These are phyloP conservation scores for Cervus canadensis DNA, from an alignment of 2,113 vertebrate genomes.

Conservation along the genomic window DNA sequence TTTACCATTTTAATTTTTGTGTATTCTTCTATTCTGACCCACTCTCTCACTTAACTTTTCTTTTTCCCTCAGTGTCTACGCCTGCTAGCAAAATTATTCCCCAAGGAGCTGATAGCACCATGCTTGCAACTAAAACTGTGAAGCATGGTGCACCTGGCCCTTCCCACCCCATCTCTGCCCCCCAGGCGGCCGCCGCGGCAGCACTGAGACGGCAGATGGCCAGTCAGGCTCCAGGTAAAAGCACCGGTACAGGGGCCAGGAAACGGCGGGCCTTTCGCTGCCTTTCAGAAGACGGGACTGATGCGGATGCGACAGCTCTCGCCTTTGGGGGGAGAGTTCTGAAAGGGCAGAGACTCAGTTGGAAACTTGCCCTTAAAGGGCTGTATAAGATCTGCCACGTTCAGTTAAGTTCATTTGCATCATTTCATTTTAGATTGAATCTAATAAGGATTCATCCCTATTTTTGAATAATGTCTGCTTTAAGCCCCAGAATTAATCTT, in stretches of 20 bases:
- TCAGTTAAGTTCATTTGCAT: neutral
- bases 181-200: conserved; percentile 91
- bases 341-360: neutral
- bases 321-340: neutral
- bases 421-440: neutral
- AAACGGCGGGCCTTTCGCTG: neutral
- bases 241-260: accelerated
- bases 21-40: neutral
- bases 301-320: accelerated
- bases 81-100: conserved; percentile 81
- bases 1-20: neutral
- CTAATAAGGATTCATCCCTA: neutral
- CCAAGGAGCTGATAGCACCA: conserved; percentile 92
- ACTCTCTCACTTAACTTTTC: neutral
- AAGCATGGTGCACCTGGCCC: conserved; percentile 90
- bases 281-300: neutral
- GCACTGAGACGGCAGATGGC: conserved; percentile 92
- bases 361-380: neutral
- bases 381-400: neutral
- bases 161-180: conserved; percentile 85
- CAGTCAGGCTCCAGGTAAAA: conserved; percentile 88
- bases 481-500: neutral
- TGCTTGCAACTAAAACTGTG: conserved; percentile 94
- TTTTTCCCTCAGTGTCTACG: conserved; percentile 60
- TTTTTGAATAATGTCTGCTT: neutral